These are phyloP conservation scores for Micromussa lordhowensis DNA, from an alignment of 92 coral and sea anemone species.

Conservation along the genomic window DNA sequence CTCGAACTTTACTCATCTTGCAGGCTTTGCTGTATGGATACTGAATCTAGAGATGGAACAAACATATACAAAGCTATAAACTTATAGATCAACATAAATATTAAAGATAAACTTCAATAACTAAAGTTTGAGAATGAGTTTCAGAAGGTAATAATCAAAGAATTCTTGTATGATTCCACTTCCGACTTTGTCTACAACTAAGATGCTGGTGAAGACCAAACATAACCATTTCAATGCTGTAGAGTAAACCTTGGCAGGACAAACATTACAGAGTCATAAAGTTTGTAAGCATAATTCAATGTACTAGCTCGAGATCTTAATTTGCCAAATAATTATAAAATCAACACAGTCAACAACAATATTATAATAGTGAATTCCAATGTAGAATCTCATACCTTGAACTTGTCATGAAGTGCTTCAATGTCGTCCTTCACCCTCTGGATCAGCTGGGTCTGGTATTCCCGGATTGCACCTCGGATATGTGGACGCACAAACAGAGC, in stretches of 20 bases:
- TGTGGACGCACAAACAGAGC: slow-evolving; percentile 98
- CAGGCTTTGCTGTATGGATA: slow-evolving; percentile 98
- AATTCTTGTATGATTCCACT: no score
- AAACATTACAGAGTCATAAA: no score
- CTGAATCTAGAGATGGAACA: slow-evolving; percentile 75
- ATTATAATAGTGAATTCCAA: not conserved
- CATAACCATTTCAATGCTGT: no score
- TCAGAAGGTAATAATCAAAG: no score
- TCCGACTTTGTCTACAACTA: no score
- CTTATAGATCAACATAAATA: not conserved
- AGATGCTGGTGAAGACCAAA: no score
- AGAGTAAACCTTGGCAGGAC: no score
- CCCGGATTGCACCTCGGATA: slow-evolving; percentile 98
- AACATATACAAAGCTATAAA: no score
- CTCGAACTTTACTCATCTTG: slow-evolving; percentile 98
- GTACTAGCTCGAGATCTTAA: not conserved
- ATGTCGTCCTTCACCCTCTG: slow-evolving; percentile 99
- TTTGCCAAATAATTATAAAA: not conserved
- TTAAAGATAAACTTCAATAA: not conserved
- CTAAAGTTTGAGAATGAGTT: no score
- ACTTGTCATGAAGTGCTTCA: slow-evolving; percentile 95
- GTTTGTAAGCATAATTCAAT: no score
- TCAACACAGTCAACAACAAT: not conserved
- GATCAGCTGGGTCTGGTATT: slow-evolving; percentile 98
- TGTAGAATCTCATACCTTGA: slow-evolving; percentile 72